Conservation (phyloP, 2,797 vertebrate species). For the Botia almorhae region DNA sequence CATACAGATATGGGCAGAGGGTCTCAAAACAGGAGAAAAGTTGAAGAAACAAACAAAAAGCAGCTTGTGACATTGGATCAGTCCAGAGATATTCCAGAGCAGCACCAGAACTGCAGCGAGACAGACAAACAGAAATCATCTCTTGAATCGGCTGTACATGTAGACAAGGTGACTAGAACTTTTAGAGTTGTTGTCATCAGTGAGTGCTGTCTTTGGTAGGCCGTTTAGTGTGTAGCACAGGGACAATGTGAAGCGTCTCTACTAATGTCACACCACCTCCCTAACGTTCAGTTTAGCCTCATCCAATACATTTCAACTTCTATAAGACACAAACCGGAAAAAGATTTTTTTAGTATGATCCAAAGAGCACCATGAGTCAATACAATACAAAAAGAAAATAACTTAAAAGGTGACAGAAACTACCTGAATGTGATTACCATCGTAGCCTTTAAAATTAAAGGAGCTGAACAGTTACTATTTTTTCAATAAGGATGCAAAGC, state of each 20-base stretch:
- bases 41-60: conserved; percentile 60
- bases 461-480: neutral
- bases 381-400: conserved; percentile 67
- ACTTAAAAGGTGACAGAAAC: conserved; percentile 67
- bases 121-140: conserved; percentile 31
- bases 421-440: conserved; percentile 55
- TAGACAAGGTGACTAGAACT: conserved; percentile 30
- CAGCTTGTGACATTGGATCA: conserved; percentile 77
- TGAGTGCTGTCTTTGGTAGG: conserved; percentile 97
- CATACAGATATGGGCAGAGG: conserved; percentile 68
- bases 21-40: conserved; percentile 64
- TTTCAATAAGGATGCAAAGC: conserved; percentile 8
- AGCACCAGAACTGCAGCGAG: conserved; percentile 85
- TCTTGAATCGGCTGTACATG: conserved; percentile 5
- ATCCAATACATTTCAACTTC: conserved; percentile 54
- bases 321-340: conserved; percentile 59
- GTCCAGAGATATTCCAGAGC: conserved; percentile 78
- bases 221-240: conserved; percentile 75
- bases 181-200: conserved; percentile 39
- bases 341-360: conserved; percentile 76
- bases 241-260: conserved; percentile 64
- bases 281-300: conserved; percentile 56
- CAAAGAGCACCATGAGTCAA: conserved; percentile 93
- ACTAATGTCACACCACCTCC: conserved; percentile 60
- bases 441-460: conserved; percentile 26